A percentile compares a stretch with the other conserved stretches of the same genome.
Conservation (phyloP, 2,113 vertebrate genomes). For the Pelvicachromis taeniatus region DNA sequence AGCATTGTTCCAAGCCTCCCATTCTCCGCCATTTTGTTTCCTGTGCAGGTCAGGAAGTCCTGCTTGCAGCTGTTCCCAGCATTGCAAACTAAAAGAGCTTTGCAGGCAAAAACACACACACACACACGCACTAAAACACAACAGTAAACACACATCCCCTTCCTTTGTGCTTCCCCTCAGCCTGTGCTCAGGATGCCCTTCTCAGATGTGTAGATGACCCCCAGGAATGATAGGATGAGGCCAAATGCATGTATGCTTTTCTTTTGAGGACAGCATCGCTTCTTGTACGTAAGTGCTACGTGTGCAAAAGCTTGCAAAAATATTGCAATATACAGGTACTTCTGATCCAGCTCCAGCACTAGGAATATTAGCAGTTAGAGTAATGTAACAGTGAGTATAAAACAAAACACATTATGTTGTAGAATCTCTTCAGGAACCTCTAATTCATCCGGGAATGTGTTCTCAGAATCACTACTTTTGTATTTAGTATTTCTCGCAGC, state of each 20-base stretch:
- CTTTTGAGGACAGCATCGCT: conserved; percentile 18
- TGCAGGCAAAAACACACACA: conserved; percentile 6
- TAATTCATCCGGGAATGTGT: rapidly evolving
- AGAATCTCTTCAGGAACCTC: not conserved
- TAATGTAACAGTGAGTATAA: not conserved
- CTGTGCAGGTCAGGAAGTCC: conserved; percentile 68
- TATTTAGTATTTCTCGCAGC: not conserved
- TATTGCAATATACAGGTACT: conserved; percentile 4
- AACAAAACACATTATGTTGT: not conserved
- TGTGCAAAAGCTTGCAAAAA: not conserved
- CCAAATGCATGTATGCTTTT: conserved; percentile 45
- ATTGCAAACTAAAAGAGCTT: conserved; percentile 33
- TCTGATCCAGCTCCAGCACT: not conserved
- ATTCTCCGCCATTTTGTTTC: conserved; percentile 67
- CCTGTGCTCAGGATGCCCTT: conserved; percentile 53
- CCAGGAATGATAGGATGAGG: conserved; percentile 34
- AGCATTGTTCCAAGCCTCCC: conserved; percentile 69
- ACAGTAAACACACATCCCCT: conserved; percentile 47
- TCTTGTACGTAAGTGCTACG: not conserved
- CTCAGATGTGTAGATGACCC: conserved; percentile 63
- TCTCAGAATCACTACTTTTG: not conserved
- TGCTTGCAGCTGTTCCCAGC: conserved; percentile 65
- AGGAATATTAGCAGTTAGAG: not conserved
- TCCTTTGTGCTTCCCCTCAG: conserved; percentile 45
- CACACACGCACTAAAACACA: conserved; percentile 8